Evolutionary conservation across 2,113 vertebrate species (phyloP).

Genomic region (Melospiza melodia): DNA sequence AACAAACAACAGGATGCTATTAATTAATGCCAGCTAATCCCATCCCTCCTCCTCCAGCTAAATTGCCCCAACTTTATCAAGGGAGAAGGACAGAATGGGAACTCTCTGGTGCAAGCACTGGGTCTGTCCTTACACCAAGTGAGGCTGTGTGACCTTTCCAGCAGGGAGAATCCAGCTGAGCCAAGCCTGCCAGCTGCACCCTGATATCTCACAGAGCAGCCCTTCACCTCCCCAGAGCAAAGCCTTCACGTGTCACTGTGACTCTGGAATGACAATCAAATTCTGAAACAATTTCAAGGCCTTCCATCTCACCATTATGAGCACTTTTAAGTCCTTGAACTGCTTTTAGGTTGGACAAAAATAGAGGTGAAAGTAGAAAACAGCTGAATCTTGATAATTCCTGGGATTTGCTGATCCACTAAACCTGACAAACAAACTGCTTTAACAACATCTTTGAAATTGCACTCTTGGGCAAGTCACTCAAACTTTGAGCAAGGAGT

Average conservation of each 20-base stretch:
- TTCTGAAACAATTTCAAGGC: neutral
- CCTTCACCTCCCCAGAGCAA: neutral
- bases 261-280: neutral
- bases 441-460: neutral
- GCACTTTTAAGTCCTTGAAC: neutral
- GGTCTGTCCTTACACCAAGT: neutral
- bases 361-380: slow-evolving; percentile 57
- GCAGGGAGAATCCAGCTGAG: neutral
- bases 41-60: neutral
- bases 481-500: slow-evolving; percentile 52
- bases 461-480: slow-evolving; percentile 3
- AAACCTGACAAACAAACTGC: slow-evolving; percentile 40
- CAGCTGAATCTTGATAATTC: slow-evolving; percentile 55
- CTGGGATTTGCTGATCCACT: slow-evolving; percentile 56
- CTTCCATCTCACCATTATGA: rapidly evolving
- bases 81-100: neutral
- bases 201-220: neutral
- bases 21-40: slow-evolving; percentile 14
- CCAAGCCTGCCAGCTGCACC: neutral
- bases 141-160: neutral
- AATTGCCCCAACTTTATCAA: neutral
- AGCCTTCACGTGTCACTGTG: neutral
- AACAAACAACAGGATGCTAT: slow-evolving; percentile 7
- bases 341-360: slow-evolving; percentile 8
- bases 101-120: rapidly evolving